Percentiles rank a stretch among this genome's conserved stretches.
These are phyloP conservation scores for Capreolus pygargus DNA, from an alignment of 2,113 vertebrate genomes.

Conservation along the genomic window DNA sequence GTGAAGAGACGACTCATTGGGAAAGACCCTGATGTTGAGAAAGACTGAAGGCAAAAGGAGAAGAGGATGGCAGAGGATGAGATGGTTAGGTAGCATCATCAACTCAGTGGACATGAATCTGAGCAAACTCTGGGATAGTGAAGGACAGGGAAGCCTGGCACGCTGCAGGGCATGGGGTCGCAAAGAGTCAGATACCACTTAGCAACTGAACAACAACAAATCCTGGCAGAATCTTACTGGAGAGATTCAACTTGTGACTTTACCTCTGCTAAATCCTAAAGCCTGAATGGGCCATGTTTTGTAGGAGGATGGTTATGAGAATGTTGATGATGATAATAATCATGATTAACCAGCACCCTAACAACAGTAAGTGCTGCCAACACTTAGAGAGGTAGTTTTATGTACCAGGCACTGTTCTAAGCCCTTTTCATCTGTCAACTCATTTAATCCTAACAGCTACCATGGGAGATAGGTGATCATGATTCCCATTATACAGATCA, in stretches of 20 bases:
- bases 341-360: background rate
- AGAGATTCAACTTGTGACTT: background rate
- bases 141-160: background rate
- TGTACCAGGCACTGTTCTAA: background rate
- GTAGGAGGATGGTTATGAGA: background rate
- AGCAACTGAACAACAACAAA: background rate
- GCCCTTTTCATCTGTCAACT: background rate
- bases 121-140: background rate
- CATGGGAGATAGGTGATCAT: background rate
- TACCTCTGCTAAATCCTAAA: background rate
- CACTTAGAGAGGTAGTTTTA: background rate
- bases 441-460: background rate
- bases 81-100: background rate
- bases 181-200: background rate
- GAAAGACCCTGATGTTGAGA: background rate
- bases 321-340: background rate
- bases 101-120: background rate
- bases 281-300: background rate
- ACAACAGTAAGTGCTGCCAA: background rate
- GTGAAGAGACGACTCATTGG: background rate
- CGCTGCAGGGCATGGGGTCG: background rate
- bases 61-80: background rate
- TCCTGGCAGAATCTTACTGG: background rate
- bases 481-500: background rate
- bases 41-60: background rate